These are phyloP conservation scores for Gracilinanus agilis DNA, from an alignment of 2,113 vertebrate genomes.

Conservation along the genomic window DNA sequence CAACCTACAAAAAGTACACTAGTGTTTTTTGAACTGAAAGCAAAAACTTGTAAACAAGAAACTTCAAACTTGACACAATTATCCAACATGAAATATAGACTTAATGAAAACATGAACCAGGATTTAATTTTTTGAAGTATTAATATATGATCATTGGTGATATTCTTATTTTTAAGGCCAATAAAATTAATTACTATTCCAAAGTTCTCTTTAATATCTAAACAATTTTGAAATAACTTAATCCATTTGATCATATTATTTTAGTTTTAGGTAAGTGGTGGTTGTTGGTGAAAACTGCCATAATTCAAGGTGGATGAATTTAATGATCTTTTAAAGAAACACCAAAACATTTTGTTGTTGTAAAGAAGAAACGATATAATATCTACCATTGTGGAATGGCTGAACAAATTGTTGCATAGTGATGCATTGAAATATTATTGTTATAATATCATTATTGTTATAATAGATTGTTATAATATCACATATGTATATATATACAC, in stretches of 20 bases:
- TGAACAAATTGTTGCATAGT: neutral
- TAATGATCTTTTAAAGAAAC: too few relatives aligned
- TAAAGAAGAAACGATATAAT: neutral
- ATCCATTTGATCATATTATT: too few relatives aligned
- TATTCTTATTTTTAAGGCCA: neutral
- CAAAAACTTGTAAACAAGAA: constrained; percentile 20
- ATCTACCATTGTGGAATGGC: neutral
- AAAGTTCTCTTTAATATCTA: constrained; percentile 28
- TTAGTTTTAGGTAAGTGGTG: too few relatives aligned
- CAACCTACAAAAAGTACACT: constrained; percentile 23
- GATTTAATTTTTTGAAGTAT: constrained; percentile 17
- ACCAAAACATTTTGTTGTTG: too few relatives aligned
- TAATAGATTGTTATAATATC: too few relatives aligned
- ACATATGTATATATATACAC: too few relatives aligned
- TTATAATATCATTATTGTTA: too few relatives aligned
- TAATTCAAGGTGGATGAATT: too few relatives aligned
- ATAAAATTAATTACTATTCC: constrained; percentile 11
- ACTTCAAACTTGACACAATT: constrained; percentile 43
- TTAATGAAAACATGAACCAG: constrained; percentile 40
- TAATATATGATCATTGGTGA: neutral
- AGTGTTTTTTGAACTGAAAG: constrained; percentile 11
- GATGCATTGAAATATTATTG: neutral
- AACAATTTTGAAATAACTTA: neutral
- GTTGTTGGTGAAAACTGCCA: too few relatives aligned
- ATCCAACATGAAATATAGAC: constrained; percentile 39